A percentile compares a stretch with the other conserved stretches of the same genome.
These are phyloP conservation scores for Chrysodeixis includens DNA, from an alignment of 2,888 invertebrate species.

Conservation along the genomic window DNA sequence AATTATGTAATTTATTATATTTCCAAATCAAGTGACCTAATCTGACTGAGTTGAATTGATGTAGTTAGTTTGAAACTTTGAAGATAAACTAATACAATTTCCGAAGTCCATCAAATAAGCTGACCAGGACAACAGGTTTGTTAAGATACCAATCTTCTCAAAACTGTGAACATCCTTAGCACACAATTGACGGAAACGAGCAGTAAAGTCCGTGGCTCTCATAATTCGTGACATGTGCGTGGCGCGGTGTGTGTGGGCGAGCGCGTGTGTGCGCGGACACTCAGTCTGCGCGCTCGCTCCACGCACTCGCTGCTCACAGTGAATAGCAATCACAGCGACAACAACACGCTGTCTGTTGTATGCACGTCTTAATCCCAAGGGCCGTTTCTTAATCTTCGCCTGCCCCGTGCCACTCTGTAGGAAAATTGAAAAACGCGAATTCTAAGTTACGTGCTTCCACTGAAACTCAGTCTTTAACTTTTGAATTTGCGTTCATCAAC, in stretches of 20 bases:
- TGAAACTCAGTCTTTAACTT: background rate
- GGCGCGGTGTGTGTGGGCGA: slow-evolving; percentile 2
- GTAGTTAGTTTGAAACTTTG: too few species aligned
- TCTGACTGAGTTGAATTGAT: background rate
- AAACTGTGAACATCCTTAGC: slow-evolving; percentile 33
- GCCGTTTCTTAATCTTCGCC: slow-evolving; percentile 30
- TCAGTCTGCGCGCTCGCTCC: slow-evolving; percentile 31
- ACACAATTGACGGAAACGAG: slow-evolving; percentile 38
- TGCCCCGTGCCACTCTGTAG: slow-evolving; percentile 6
- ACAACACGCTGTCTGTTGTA: slow-evolving; percentile 29
- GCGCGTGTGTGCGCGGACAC: slow-evolving; percentile 28
- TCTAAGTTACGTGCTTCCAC: background rate
- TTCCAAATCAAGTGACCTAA: background rate
- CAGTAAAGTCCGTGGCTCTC: slow-evolving; percentile 25
- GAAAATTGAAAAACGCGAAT: slow-evolving; percentile 1
- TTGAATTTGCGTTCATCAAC: background rate
- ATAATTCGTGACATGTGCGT: slow-evolving; percentile 27
- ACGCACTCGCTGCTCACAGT: slow-evolving; percentile 12
- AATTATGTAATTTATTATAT: background rate
- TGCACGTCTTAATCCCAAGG: slow-evolving; percentile 29
- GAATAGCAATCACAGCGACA: slow-evolving; percentile 45
- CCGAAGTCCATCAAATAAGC: background rate
- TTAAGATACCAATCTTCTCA: slow-evolving; percentile 27
- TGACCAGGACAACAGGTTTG: slow-evolving; percentile 20
- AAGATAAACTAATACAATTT: background rate